phyloP scores from a whole-genome alignment of 2,113 vertebrate species.

The Pedetes capensis region DNA sequence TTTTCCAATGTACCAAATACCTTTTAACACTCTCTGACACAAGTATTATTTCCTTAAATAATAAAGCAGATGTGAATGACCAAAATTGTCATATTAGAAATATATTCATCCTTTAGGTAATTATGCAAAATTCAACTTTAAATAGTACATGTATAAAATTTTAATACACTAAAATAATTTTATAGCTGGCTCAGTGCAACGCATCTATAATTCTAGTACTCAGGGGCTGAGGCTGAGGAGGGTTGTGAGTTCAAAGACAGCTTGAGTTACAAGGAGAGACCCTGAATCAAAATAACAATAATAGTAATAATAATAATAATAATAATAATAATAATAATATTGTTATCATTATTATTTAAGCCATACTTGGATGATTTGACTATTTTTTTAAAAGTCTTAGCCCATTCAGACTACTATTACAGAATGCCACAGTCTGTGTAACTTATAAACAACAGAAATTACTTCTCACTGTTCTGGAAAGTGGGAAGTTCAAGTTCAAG shows the following conservation, averaged over 20 bases:
- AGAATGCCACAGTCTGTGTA: background rate
- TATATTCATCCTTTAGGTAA: background rate
- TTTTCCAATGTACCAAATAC: background rate
- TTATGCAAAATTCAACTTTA: slow-evolving; percentile 26
- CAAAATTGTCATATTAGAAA: background rate
- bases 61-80: background rate
- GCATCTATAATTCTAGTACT: background rate
- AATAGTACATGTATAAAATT: background rate
- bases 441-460: background rate
- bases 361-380: background rate
- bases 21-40: background rate
- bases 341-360: no score
- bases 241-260: background rate
- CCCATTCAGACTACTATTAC: background rate
- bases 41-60: slow-evolving; percentile 7
- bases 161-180: background rate
- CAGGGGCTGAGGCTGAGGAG: background rate
- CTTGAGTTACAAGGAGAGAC: background rate
- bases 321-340: no score
- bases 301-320: no score
- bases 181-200: background rate
- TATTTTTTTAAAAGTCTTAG: background rate
- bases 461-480: background rate
- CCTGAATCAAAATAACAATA: background rate
- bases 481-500: background rate